Conservation (phyloP, 2,113 vertebrate genomes). For the Motacilla alba region DNA sequence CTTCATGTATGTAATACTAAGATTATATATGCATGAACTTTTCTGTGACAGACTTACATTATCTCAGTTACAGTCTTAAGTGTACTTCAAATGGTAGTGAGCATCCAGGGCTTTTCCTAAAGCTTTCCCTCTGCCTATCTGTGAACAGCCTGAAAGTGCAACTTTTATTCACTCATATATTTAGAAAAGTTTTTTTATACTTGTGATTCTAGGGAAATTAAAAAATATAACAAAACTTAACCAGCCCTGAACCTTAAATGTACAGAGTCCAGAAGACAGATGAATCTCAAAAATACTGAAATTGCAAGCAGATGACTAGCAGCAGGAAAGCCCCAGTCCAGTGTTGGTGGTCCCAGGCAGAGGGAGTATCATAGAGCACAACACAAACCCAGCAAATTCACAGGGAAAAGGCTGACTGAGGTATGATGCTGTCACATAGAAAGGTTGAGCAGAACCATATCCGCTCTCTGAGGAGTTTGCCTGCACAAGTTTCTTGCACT, state of each 20-base stretch:
- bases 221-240: not conserved
- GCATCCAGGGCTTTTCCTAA: not conserved
- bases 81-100: not conserved
- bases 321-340: not conserved
- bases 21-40: not conserved
- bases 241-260: not conserved
- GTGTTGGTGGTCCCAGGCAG: not conserved
- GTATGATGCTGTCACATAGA: not conserved
- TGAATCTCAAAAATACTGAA: not conserved
- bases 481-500: not conserved
- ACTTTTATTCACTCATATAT: not conserved
- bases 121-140: not conserved
- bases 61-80: not conserved
- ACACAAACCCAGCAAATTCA: not conserved
- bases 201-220: not conserved
- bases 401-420: not conserved
- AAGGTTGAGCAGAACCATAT: not conserved
- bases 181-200: not conserved
- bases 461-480: not conserved
- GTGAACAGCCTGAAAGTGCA: not conserved
- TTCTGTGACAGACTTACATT: not conserved
- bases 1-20: not conserved
- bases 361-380: fast-evolving
- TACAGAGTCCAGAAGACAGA: not conserved
- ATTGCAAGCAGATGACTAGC: not conserved